Evolutionary conservation across 2,113 vertebrate species (phyloP).

Genomic region (Nerophis lumbriciformis): DNA sequence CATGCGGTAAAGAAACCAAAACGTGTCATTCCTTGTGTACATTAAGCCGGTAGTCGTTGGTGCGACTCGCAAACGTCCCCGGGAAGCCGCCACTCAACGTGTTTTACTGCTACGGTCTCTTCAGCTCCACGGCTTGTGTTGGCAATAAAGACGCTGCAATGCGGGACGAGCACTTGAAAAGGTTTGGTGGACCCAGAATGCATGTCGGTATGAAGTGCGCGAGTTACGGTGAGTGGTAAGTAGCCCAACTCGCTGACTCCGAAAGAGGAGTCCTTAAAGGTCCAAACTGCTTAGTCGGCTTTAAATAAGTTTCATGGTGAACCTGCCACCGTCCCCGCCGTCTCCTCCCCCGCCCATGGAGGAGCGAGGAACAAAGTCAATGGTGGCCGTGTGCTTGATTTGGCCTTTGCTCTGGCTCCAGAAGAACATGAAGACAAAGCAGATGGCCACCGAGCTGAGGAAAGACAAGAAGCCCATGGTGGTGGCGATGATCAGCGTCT

Average conservation of each 20-base stretch:
- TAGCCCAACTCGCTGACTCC: slow-evolving; percentile 14
- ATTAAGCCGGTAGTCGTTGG: slow-evolving; percentile 12
- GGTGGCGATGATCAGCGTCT: slow-evolving; percentile 80
- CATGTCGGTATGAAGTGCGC: background rate
- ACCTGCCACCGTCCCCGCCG: slow-evolving; percentile 68
- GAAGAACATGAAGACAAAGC: slow-evolving; percentile 85
- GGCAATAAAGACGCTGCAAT: slow-evolving; percentile 36
- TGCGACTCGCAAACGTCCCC: too few species aligned
- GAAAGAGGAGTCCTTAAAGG: background rate
- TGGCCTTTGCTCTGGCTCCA: slow-evolving; percentile 86
- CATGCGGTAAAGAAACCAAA: background rate
- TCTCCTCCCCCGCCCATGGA: slow-evolving; percentile 67
- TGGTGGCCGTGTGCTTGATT: slow-evolving; percentile 80
- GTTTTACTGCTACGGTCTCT: slow-evolving; percentile 29
- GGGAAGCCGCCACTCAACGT: background rate
- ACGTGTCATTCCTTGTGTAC: slow-evolving; percentile 47
- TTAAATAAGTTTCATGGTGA: slow-evolving; percentile 79
- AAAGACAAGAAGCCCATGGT: slow-evolving; percentile 86
- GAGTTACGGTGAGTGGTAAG: background rate
- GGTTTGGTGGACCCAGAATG: slow-evolving; percentile 13
- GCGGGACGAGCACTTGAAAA: slow-evolving; percentile 33
- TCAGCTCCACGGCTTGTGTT: slow-evolving; percentile 18
- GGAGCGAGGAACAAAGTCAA: slow-evolving; percentile 77
- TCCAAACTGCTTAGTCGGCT: background rate
- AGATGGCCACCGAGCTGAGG: slow-evolving; percentile 81